Evolutionary conservation across 2,797 vertebrate genomes (phyloP), one percentile per base, ranked within the genome.

Genomic region (Podarcis lilfordi): DNA sequence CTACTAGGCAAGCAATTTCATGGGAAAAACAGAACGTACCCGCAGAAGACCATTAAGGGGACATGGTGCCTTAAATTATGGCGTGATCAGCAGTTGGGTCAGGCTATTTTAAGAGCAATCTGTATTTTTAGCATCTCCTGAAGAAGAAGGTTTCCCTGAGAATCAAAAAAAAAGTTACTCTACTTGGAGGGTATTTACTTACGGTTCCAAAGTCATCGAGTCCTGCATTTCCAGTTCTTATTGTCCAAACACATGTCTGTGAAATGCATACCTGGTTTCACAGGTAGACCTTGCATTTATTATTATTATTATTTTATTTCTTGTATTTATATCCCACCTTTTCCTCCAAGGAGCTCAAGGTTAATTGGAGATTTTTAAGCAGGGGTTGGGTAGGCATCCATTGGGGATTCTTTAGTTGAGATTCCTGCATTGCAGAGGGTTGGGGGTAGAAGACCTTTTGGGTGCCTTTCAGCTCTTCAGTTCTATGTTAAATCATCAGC

Each of bases 101-200:
- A 0, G 72, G 77, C 66, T 92, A 19, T 94, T 94, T 93, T 93
- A 88, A 93, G 89, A 91, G 86, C 77, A 59, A 45, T 8, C 85
- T 35, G 59, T 93, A 94, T 93, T 94, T 95, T 95, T 94, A 93
- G 80, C 84, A 89, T 81, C 35, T 93, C 43, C 37, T 72, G 59
- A 45, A 92, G 45, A 91, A 93, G 89, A 92, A 72, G 86, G 32
- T 80, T 92, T 94, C 29, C 74, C 64, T 87, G 89, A 92, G 90
- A 94, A 91, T 88, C 72, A 91, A 69, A 91, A 13, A 13, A 11
- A 64, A 93, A 3, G 11, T 23, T 72, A 72, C 83, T 76, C 17
- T 8, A 3, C 89, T 91, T 92, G 55, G 74, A 37, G 0, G 1
- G 68, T 40, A 68, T 21, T 88, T 80, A 21, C 27, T 84, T 35